Evolutionary conservation across 2,797 vertebrate genomes (phyloP), one percentile per base, ranked within the genome.

Genomic region (Argya squamiceps): DNA sequence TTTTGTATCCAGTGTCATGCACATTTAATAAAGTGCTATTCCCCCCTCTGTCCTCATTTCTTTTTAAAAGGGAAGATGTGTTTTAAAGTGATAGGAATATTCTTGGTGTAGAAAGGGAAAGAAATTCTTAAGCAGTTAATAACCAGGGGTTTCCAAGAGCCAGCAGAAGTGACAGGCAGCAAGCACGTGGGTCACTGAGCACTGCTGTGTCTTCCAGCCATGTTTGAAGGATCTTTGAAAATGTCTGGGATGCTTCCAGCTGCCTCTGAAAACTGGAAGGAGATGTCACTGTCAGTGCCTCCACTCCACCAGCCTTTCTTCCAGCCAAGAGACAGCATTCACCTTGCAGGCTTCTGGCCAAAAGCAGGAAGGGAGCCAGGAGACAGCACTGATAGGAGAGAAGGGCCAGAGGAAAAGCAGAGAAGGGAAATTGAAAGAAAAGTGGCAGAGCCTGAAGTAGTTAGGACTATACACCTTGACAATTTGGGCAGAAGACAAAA

Each of bases 1-100:
- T 96, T 96, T 92, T 71, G 77, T 95, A 82, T 87, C 83, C 70
- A 87, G 89, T 93, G 83, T 92, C 93, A 90, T 68, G 80, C 75
- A 95, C 77, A 17, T 84, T 94, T 93, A 95, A 95, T 89, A 88
- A 94, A 94, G 88, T 22, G 43, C 32, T 64, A 84, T 93, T 76
- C 44, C 14, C 3, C 9, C 39, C 41, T 81, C 79, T 86, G 80
- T 90, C 85, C 65, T n/a, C 26, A n/a, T 34, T 64, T 49, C 60
- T 73, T 83, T 70, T 30, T 3, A 11, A 89, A 89, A 89, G 43
- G 18, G 18, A 87, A 77, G 70, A 82, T 67, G 34, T 32, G 10
- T 44, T 18, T 84, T 93, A 82, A 91, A 96, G 49, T 15, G 63
- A 78, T 69, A 91, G 69, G 23, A 90, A 64, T 50, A 92, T 82